Evolutionary conservation across 2,113 vertebrate genomes (phyloP).

Genomic region (Tetrax tetrax): DNA sequence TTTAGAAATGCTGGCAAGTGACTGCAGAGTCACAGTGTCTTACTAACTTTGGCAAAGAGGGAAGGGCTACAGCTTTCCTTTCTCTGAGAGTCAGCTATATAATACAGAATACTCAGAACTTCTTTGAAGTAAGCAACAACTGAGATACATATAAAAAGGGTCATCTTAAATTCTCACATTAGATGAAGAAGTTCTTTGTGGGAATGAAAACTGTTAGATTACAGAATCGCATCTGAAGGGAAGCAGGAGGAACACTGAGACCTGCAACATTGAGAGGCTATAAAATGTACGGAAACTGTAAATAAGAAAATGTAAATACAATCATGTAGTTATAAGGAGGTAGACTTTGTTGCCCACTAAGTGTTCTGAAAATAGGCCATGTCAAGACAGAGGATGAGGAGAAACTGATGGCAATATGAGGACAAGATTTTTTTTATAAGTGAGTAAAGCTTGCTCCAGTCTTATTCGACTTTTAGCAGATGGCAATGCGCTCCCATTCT

Average conservation of each 20-base stretch:
- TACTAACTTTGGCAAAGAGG: neutral
- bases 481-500: neutral
- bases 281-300: neutral
- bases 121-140: neutral
- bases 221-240: neutral
- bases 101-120: neutral
- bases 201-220: neutral
- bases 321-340: neutral
- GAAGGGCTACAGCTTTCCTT: neutral
- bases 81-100: neutral
- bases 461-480: neutral
- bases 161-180: neutral
- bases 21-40: neutral
- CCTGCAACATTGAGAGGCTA: neutral
- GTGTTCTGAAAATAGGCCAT: neutral
- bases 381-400: neutral
- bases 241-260: neutral
- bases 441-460: neutral
- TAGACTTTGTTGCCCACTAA: neutral
- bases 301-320: neutral
- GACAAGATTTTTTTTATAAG: neutral
- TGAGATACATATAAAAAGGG: neutral
- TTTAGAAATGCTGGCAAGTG: neutral
- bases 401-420: neutral
- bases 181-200: neutral